Base-by-base conservation (phyloP, 2,797 vertebrate species). In the Silurus lanzhouensis region DNA sequence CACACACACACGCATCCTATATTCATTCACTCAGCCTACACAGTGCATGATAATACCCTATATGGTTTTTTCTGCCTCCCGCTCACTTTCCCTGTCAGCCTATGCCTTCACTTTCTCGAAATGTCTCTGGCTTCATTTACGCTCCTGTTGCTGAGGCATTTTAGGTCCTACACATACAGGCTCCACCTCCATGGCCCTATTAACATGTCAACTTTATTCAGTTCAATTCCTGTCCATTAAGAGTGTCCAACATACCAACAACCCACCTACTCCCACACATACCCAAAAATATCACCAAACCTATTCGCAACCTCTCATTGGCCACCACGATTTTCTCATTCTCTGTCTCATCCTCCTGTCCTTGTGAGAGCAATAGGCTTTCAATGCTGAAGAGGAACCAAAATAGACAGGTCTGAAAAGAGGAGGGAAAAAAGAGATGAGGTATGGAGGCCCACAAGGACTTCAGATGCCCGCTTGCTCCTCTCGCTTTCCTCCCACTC, bases 331-430 rank as follows among this genome's bases (percentile, higher is more conserved):
- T 25, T 84, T 79, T 76, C 66, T 84, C 84, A 52, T 58, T 63
- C 63, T 80, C 76, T 25, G 46, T 81, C 84, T 80, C 79, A 67
- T 83, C 82, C 81, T 82, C 68, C 89, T 88, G 86, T 90, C 89
- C 85, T 89, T 89, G 87, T 84, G 86, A 77, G 68, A 83, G 84
- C 75, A 83, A 80, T 82, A 66, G 19, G 48, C 86, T 84, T 87
- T 90, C 81, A 85, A 86, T 58, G 20, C 75, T 90, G 83, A 91
- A 90, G 88, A 88, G 85, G 85, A 83, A 79, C 82, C 75, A 87
- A 91, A 90, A 90, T 90, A 91, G 88, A 87, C 38, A 44, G 61
- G 52, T 83, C 31, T 87, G 86, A 87, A 88, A 88, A 86, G 75
- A 84, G 79, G 78, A 83, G 83, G 72, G 85, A 84, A 87, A 78